Evolutionary conservation across 2,797 vertebrate species (phyloP).

Genomic region (Euphonia xanthogaster): DNA sequence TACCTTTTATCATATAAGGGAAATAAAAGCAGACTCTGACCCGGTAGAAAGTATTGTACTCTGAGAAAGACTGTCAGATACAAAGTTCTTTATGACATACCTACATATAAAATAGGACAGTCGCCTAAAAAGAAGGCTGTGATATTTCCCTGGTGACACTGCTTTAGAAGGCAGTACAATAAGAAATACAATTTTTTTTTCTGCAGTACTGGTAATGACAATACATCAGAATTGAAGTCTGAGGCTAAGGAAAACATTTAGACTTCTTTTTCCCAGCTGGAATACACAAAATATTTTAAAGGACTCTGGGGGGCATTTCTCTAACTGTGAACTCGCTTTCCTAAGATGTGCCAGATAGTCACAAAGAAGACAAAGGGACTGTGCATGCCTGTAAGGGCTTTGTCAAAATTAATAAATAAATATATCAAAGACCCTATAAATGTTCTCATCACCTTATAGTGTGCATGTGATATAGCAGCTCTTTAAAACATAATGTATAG

Average conservation of each 20-base stretch:
- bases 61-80: conserved; percentile 38
- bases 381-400: neutral
- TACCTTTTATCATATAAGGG: neutral
- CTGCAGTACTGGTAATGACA: conserved; percentile 35
- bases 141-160: conserved; percentile 66
- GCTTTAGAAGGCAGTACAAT: conserved; percentile 56
- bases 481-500: neutral
- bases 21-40: conserved; percentile 48
- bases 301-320: conserved; percentile 56
- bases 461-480: neutral
- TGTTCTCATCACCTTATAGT: neutral
- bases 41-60: conserved; percentile 12
- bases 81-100: conserved; percentile 52
- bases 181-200: conserved; percentile 36
- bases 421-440: neutral
- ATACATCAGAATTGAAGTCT: conserved; percentile 44
- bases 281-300: conserved; percentile 55
- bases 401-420: conserved; percentile 37
- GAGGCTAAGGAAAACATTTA: conserved; percentile 44
- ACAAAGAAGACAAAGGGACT: conserved; percentile 33
- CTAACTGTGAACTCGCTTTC: conserved; percentile 39
- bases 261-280: conserved; percentile 26
- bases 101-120: conserved; percentile 66
- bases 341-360: conserved; percentile 19
- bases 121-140: conserved; percentile 46